Percentiles rank a stretch among this genome's conserved stretches.
Conservation (phyloP, 2,888 invertebrate species). For the Dyspetes luteomarginatus region DNA sequence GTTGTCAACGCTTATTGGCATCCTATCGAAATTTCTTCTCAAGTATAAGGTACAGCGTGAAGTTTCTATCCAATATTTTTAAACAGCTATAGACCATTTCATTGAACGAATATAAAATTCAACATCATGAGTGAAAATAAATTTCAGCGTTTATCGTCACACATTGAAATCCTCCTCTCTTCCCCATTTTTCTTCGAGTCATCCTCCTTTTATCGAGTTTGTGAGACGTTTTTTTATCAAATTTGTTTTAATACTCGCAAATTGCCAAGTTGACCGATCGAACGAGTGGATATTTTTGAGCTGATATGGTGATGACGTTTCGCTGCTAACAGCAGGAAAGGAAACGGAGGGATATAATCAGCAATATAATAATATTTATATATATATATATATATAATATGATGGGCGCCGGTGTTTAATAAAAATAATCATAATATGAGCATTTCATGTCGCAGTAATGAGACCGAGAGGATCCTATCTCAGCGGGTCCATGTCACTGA, state of each 20-base stretch:
- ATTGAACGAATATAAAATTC: constrained; percentile 12
- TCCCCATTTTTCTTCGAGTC: not conserved
- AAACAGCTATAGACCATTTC: too few species aligned
- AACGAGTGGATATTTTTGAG: constrained; percentile 18
- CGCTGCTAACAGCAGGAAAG: constrained; percentile 27
- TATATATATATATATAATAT: constrained; percentile 16
- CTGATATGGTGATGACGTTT: constrained; percentile 24
- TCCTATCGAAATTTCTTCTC: too few species aligned
- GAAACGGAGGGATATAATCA: constrained; percentile 40
- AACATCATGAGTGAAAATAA: constrained; percentile 30
- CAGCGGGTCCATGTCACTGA: constrained; percentile 73
- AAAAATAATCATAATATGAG: constrained; percentile 83
- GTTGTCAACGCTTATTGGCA: too few species aligned
- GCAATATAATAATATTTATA: constrained; percentile 18
- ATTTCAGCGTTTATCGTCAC: constrained; percentile 52
- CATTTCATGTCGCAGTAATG: constrained; percentile 82
- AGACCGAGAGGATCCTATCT: constrained; percentile 73
- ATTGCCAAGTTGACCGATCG: constrained; percentile 56
- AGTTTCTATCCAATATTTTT: too few species aligned
- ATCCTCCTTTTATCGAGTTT: not conserved
- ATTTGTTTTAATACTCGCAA: constrained; percentile 61
- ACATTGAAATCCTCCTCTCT: constrained; percentile 55
- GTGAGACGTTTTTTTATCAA: constrained; percentile 41
- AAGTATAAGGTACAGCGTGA: too few species aligned
- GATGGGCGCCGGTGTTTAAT: constrained; percentile 77